These are phyloP conservation scores for Corythoichthys intestinalis DNA, from an alignment of 2,113 vertebrate genomes.

Conservation along the genomic window DNA sequence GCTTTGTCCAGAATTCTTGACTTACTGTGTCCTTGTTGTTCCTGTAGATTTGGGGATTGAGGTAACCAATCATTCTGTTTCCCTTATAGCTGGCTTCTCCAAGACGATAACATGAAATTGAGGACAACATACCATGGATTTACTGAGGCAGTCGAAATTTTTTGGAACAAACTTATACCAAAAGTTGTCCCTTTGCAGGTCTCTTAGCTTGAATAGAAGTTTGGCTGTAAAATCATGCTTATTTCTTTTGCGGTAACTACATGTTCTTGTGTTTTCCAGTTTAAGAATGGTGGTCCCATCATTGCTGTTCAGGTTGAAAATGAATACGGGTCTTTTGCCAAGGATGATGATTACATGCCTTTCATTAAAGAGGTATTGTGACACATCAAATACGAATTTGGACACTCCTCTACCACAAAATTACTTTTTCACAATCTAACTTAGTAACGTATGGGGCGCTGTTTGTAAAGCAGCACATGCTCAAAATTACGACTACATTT, in stretches of 20 bases:
- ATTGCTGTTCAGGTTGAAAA: constrained; percentile 93
- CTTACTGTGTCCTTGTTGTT: constrained; percentile 12
- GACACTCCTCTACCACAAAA: neutral
- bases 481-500: no score
- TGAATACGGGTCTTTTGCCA: constrained; percentile 86
- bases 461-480: no score
- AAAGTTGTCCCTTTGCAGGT: constrained; percentile 83
- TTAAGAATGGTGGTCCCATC: constrained; percentile 88
- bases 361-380: constrained; percentile 83
- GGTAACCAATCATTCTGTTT: constrained; percentile 4
- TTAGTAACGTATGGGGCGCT: no score
- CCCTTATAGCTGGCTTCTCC: constrained; percentile 82
- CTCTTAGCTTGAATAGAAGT: neutral
- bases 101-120: constrained; percentile 81
- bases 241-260: neutral
- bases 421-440: no score
- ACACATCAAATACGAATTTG: neutral
- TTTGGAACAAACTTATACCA: constrained; percentile 80
- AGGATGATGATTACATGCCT: constrained; percentile 81
- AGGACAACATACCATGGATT: constrained; percentile 85
- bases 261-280: constrained; percentile 67
- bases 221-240: neutral
- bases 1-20: constrained; percentile 8
- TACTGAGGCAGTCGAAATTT: constrained; percentile 77
- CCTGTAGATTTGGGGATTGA: constrained; percentile 9